A percentile compares a stretch with the other conserved stretches of the same genome.
Conservation (phyloP, 2,888 invertebrate species). For the Dynastes grantii region DNA sequence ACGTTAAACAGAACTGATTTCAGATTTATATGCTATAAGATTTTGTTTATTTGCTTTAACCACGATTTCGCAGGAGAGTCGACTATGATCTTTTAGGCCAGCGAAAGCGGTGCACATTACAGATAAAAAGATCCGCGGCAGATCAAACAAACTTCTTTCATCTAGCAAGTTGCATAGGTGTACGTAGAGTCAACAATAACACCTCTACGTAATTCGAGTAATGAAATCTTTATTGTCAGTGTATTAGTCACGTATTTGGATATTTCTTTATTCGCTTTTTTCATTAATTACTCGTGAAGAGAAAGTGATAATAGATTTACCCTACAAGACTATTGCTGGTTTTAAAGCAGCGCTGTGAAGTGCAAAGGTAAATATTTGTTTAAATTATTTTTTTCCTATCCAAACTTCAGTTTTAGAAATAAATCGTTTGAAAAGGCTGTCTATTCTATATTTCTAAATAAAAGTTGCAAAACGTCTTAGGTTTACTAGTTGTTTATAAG, state of each 20-base stretch:
- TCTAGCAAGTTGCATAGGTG: neutral
- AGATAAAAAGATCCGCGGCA: slow-evolving; percentile 1
- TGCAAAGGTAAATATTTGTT: neutral
- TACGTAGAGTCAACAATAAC: neutral
- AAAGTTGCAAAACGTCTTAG: too few species aligned
- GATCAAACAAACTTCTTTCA: slow-evolving; percentile 10
- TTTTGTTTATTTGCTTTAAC: slow-evolving; percentile 14
- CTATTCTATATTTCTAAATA: neutral
- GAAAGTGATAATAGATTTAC: neutral
- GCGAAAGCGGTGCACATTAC: neutral
- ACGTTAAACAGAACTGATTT: slow-evolving; percentile 15
- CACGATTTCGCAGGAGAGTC: neutral
- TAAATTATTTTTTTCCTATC: neutral
- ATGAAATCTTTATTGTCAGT: slow-evolving; percentile 4
- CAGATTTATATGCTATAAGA: neutral
- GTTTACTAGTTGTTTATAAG: too few species aligned
- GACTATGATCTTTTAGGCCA: neutral
- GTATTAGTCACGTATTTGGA: slow-evolving; percentile 6
- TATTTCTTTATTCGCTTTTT: neutral
- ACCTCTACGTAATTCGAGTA: neutral
- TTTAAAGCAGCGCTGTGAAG: neutral
- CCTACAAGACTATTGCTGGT: neutral
- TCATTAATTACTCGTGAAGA: neutral
- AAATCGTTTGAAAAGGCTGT: neutral
- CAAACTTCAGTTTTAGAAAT: neutral